phyloP scores from a whole-genome alignment of 1,140 invertebrate species.

The Eriocheir sinensis region DNA sequence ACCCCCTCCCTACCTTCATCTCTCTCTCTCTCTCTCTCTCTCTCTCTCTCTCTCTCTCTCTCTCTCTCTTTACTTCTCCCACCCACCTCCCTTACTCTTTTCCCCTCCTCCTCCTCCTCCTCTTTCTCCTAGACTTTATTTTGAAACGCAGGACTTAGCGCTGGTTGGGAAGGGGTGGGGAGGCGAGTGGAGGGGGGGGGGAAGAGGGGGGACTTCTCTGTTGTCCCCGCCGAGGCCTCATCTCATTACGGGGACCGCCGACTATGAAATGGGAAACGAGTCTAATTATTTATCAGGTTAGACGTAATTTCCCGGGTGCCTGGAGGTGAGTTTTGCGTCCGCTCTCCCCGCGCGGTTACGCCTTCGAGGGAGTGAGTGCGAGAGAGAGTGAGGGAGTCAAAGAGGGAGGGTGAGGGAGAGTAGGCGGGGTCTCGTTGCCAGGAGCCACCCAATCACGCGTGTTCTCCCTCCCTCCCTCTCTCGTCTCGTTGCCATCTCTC shows the following conservation, averaged over 20 bases:
- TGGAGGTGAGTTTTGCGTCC: conserved; percentile 37
- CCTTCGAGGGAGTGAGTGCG: background rate
- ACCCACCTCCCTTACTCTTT: no score
- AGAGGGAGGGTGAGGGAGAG: background rate
- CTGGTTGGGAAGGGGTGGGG: no score
- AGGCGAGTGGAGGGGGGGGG: no score
- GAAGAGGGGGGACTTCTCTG: background rate
- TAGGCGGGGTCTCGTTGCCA: conserved; percentile 61
- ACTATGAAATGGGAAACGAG: conserved; percentile 68
- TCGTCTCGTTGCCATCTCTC: background rate
- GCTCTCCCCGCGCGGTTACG: conserved; percentile 52
- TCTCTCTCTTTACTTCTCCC: background rate
- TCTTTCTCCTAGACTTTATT: background rate
- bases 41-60: background rate
- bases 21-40: background rate
- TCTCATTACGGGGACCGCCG: conserved; percentile 61
- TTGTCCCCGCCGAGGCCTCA: conserved; percentile 52
- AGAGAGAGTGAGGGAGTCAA: background rate
- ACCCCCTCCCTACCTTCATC: background rate
- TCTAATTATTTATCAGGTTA: conserved; percentile 68
- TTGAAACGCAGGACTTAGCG: conserved; percentile 1
- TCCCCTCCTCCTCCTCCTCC: no score
- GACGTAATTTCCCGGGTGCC: conserved; percentile 44
- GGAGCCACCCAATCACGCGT: conserved; percentile 62
- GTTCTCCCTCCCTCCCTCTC: background rate